These are phyloP conservation scores for Aethes cnicana DNA, from an alignment of 2,888 invertebrate species.

Conservation along the genomic window DNA sequence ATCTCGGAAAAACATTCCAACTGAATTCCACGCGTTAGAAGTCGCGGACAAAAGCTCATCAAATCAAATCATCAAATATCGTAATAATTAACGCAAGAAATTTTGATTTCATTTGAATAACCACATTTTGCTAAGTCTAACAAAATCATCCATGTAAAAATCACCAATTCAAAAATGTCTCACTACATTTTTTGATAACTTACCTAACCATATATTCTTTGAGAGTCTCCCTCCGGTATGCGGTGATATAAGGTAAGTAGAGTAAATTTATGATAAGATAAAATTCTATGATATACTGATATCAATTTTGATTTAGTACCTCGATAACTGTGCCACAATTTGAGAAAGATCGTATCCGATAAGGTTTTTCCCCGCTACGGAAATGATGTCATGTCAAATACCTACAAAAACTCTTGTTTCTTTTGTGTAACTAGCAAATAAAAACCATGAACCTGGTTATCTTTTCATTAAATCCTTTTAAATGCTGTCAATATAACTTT, in stretches of 20 bases:
- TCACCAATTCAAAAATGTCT: too few species aligned
- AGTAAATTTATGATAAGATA: conserved; percentile 14
- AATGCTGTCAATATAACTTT: neutral
- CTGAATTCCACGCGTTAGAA: too few species aligned
- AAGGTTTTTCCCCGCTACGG: conserved; percentile 1
- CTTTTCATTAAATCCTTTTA: conserved; percentile 9
- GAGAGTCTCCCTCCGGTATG: neutral
- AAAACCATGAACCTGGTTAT: conserved; percentile 6
- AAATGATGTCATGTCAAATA: conserved; percentile 6
- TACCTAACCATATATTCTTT: too few species aligned
- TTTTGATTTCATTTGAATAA: too few species aligned
- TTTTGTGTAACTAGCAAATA: conserved; percentile 6
- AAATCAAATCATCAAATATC: too few species aligned
- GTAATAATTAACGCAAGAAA: too few species aligned
- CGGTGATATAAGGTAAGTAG: neutral
- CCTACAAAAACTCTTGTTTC: conserved; percentile 1
- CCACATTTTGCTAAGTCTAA: too few species aligned
- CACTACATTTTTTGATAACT: too few species aligned
- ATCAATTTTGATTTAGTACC: conserved; percentile 18
- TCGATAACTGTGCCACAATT: conserved; percentile 7
- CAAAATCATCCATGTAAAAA: too few species aligned
- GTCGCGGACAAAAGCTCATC: too few species aligned
- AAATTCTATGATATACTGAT: conserved; percentile 1
- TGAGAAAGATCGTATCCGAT: neutral
- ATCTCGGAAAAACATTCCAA: too few species aligned